Evolutionary conservation across 2,797 vertebrate genomes (phyloP).

Genomic region (Phataginus tetradactyla): DNA sequence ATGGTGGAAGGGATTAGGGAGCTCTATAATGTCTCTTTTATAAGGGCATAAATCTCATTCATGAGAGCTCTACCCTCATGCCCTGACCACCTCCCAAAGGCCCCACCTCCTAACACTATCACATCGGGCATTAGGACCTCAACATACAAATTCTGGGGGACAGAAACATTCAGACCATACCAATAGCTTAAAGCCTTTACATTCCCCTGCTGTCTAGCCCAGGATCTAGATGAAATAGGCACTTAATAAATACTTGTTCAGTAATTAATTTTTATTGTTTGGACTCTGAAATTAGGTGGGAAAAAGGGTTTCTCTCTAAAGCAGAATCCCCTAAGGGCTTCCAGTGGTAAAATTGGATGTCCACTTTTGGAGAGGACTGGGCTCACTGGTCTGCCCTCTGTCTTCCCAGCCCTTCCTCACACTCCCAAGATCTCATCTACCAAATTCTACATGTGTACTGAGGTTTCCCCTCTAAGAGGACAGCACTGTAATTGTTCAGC

Average conservation of each 20-base stretch:
- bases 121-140: neutral
- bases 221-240: neutral
- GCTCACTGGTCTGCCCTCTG: neutral
- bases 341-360: neutral
- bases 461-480: slow-evolving; percentile 13
- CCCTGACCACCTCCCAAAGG: neutral
- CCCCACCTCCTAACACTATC: neutral
- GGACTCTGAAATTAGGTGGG: neutral
- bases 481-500: slow-evolving; percentile 20
- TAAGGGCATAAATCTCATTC: neutral
- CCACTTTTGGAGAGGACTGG: no score
- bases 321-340: neutral
- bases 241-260: neutral
- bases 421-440: neutral
- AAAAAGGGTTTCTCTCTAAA: neutral
- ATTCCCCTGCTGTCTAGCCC: neutral
- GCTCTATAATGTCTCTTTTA: neutral
- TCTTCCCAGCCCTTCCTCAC: neutral
- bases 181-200: neutral
- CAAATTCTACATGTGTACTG: neutral
- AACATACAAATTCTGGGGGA: neutral
- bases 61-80: neutral
- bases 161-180: neutral
- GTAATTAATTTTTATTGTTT: neutral
- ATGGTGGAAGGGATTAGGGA: neutral